These are phyloP conservation scores for Aphelinus atriplicis DNA, from an alignment of 1,140 invertebrate species.

Conservation along the genomic window DNA sequence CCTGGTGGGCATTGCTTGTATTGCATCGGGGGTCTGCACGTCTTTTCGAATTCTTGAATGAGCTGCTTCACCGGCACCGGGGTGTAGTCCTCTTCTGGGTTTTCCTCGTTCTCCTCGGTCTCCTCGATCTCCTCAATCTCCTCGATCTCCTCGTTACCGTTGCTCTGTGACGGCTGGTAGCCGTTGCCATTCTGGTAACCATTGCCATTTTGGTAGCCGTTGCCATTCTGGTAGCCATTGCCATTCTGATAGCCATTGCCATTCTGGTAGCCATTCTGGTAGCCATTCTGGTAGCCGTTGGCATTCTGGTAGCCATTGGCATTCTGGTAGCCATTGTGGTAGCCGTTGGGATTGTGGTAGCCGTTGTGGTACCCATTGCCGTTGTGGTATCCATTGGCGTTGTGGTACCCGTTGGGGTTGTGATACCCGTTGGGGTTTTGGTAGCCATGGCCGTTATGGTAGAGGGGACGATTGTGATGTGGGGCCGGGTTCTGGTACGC, in stretches of 20 bases:
- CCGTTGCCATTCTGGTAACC: conserved; percentile 2
- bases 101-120: conserved; percentile 46
- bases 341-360: background rate
- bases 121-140: conserved; percentile 40
- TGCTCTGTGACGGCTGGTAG: background rate
- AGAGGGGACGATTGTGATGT: background rate
- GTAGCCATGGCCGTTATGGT: background rate
- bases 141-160: conserved; percentile 1
- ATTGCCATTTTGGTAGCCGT: conserved; percentile 2
- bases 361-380: background rate
- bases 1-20: conserved; percentile 62
- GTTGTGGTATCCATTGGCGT: conserved; percentile 12
- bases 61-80: conserved; percentile 72
- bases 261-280: background rate
- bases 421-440: background rate
- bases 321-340: conserved; percentile 1
- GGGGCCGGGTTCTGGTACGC: background rate
- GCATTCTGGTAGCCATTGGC: conserved; percentile 1
- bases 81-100: conserved; percentile 64
- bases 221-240: conserved; percentile 20
- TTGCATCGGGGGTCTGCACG: conserved; percentile 67
- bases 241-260: background rate
- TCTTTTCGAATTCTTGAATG: conserved; percentile 73
- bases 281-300: background rate
- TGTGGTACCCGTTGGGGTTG: background rate